A percentile compares a stretch with the other conserved stretches of the same genome.
phyloP scores from a whole-genome alignment of 2,113 vertebrate genomes.

The Crotalus horridus region DNA sequence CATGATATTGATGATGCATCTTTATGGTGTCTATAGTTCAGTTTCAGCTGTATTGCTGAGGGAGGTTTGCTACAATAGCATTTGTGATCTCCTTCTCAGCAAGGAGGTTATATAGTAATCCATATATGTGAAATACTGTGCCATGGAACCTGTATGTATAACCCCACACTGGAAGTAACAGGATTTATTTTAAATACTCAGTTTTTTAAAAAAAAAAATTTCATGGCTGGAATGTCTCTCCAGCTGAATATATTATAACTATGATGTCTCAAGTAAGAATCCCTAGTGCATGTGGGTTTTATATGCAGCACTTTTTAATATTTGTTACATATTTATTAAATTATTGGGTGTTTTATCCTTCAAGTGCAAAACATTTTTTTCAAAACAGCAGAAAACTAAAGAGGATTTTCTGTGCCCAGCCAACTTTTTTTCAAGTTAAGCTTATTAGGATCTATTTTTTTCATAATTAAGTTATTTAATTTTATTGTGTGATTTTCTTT shows the following conservation, averaged over 20 bases:
- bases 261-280: constrained; percentile 71
- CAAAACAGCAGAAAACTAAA: constrained; percentile 55
- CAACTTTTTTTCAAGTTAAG: constrained; percentile 67
- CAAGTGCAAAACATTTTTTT: constrained; percentile 47
- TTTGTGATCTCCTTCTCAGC: constrained; percentile 78
- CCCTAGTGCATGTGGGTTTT: constrained; percentile 81
- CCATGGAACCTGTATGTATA: constrained; percentile 73
- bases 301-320: constrained; percentile 80
- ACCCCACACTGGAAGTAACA: constrained; percentile 66
- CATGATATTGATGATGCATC: constrained; percentile 60
- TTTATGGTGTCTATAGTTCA: constrained; percentile 73
- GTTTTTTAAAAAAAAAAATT: constrained; percentile 53
- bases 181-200: constrained; percentile 66
- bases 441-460: constrained; percentile 71
- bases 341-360: constrained; percentile 62
- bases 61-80: constrained; percentile 88
- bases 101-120: constrained; percentile 82
- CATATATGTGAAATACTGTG: constrained; percentile 79
- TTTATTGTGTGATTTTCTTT: constrained; percentile 67
- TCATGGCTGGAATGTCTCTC: constrained; percentile 65
- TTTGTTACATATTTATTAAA: constrained; percentile 71
- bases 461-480: constrained; percentile 59
- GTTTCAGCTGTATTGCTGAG: constrained; percentile 78
- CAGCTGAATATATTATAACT: constrained; percentile 70
- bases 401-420: constrained; percentile 62